Conservation (phyloP, 2,888 invertebrate species). For the Trichopria drosophilae region DNA sequence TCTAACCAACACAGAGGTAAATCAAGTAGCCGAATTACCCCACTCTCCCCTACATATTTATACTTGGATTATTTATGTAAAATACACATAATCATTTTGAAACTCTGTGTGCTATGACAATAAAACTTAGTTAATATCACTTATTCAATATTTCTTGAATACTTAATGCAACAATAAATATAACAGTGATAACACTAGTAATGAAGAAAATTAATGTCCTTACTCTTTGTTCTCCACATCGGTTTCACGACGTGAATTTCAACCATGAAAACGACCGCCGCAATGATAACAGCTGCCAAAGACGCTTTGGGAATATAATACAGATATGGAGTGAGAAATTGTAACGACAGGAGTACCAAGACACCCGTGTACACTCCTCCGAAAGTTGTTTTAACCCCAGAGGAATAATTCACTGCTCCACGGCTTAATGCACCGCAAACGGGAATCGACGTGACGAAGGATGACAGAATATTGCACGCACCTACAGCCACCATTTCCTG, state of each 20-base stretch:
- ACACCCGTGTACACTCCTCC: conserved; percentile 69
- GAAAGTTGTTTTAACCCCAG: conserved; percentile 71
- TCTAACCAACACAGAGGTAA: too few relatives aligned
- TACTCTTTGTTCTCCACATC: conserved; percentile 70
- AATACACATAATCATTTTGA: too few relatives aligned
- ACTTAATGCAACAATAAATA: too few relatives aligned
- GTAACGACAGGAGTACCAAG: conserved; percentile 61
- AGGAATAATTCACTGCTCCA: conserved; percentile 73
- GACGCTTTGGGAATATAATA: conserved; percentile 68
- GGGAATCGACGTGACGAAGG: conserved; percentile 72
- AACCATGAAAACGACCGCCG: conserved; percentile 72
- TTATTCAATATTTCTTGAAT: too few relatives aligned
- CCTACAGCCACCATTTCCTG: conserved; percentile 73
- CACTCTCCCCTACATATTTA: too few relatives aligned
- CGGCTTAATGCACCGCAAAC: conserved; percentile 66
- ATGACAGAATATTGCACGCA: conserved; percentile 67
- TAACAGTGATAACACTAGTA: too few relatives aligned
- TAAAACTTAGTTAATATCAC: too few relatives aligned
- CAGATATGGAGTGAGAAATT: conserved; percentile 70
- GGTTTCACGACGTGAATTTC: conserved; percentile 67
- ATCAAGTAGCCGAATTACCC: too few relatives aligned
- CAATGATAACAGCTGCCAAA: conserved; percentile 72
- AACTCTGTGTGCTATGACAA: too few relatives aligned
- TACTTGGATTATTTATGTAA: too few relatives aligned
- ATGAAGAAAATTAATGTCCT: conserved; percentile 38